These are phyloP conservation scores for Helleia helle DNA, from an alignment of 2,888 invertebrate genomes.

Conservation along the genomic window DNA sequence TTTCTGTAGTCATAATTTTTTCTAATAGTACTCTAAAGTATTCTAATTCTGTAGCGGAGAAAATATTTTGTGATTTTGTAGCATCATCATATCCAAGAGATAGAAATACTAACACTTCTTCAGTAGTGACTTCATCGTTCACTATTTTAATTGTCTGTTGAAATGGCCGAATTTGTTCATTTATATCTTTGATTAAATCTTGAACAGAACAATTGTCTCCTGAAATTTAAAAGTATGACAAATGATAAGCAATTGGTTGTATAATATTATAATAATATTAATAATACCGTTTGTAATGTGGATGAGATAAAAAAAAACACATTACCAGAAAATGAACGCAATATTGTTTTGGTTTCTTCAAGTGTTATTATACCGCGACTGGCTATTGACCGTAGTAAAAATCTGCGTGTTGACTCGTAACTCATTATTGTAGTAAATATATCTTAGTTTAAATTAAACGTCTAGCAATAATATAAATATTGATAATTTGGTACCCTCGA, in stretches of 20 bases:
- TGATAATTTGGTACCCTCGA: no score
- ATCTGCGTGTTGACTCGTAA: slow-evolving; percentile 44
- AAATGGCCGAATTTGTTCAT: slow-evolving; percentile 42
- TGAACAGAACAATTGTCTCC: slow-evolving; percentile 30
- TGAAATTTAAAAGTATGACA: slow-evolving; percentile 25
- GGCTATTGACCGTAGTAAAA: slow-evolving; percentile 45
- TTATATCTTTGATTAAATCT: slow-evolving; percentile 45
- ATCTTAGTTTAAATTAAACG: no score
- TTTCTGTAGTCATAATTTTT: slow-evolving; percentile 52
- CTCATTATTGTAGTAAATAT: slow-evolving; percentile 19
- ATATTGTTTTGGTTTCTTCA: slow-evolving; percentile 31
- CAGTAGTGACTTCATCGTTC: slow-evolving; percentile 46
- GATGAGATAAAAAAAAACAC: no score
- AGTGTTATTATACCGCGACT: slow-evolving; percentile 48
- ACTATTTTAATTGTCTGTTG: slow-evolving; percentile 51
- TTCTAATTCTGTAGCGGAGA: slow-evolving; percentile 46
- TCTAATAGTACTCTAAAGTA: slow-evolving; percentile 53
- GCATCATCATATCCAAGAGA: slow-evolving; percentile 50
- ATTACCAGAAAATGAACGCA: slow-evolving; percentile 16
- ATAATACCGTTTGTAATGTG: no score
- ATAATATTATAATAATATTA: no score
- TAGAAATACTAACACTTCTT: slow-evolving; percentile 49
- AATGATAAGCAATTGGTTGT: neutral
- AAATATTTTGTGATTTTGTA: slow-evolving; percentile 52
- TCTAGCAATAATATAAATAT: no score